Evolutionary conservation across 2,888 invertebrate genomes (phyloP).

Genomic region (Anthrax anthrax): DNA sequence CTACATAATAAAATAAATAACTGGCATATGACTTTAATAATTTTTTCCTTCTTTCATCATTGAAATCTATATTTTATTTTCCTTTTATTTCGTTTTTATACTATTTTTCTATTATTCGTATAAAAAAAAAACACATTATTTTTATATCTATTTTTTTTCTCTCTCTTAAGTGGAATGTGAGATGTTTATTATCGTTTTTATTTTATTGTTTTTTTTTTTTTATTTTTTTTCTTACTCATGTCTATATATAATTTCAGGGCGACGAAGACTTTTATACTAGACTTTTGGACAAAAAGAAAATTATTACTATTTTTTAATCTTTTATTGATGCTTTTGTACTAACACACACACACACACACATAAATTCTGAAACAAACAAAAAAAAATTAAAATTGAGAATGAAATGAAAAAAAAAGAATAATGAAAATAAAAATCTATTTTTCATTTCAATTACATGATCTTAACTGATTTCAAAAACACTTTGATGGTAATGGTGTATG

Average conservation of each 20-base stretch:
- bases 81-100: no score
- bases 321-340: neutral
- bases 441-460: no score
- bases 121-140: no score
- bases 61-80: no score
- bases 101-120: neutral
- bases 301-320: no score
- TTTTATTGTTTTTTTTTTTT: no score
- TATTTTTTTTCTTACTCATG: slow-evolving; percentile 20
- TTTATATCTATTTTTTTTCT: slow-evolving; percentile 8
- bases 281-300: slow-evolving; percentile 23
- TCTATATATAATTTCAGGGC: slow-evolving; percentile 47
- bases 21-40: neutral
- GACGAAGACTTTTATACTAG: slow-evolving; percentile 48
- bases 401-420: no score
- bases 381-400: neutral
- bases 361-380: neutral
- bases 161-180: slow-evolving; percentile 11
- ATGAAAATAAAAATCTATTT: no score
- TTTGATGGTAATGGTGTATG: no score
- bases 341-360: neutral
- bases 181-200: slow-evolving; percentile 5
- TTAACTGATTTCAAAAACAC: no score
- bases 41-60: no score
- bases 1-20: slow-evolving; percentile 4